Conservation (phyloP, 2,888 invertebrate genomes). For the Ypsolopha sequella region DNA sequence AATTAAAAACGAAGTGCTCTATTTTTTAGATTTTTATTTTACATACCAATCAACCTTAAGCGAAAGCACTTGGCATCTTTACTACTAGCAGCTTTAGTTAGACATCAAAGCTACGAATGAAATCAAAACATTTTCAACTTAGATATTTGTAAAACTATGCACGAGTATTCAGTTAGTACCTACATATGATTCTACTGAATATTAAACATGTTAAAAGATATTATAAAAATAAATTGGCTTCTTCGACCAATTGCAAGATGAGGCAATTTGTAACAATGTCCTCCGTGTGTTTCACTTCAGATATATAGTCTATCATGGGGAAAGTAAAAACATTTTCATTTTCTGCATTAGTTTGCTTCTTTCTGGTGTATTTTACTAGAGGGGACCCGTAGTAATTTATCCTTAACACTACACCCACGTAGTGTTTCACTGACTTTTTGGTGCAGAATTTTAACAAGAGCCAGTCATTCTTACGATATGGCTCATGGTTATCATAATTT, state of each 20-base stretch:
- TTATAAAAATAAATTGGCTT: conserved; percentile 10
- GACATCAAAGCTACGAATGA: too few species aligned
- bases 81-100: too few species aligned
- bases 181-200: conserved; percentile 3
- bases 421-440: conserved; percentile 7
- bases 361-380: conserved; percentile 9
- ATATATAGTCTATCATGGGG: conserved; percentile 7
- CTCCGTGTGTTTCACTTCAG: conserved; percentile 7
- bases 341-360: conserved; percentile 10
- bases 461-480: conserved; percentile 7
- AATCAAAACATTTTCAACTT: too few species aligned
- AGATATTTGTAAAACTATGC: too few species aligned
- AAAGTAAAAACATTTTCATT: conserved; percentile 7
- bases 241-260: conserved; percentile 9
- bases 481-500: conserved; percentile 4
- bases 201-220: conserved; percentile 10
- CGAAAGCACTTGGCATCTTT: too few species aligned
- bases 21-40: conserved; percentile 3
- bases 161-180: too few species aligned
- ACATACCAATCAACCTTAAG: too few species aligned
- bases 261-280: conserved; percentile 8
- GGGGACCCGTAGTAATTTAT: conserved; percentile 8
- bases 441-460: conserved; percentile 8
- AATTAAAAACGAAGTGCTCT: conserved; percentile 3
- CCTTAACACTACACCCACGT: conserved; percentile 7